These are phyloP conservation scores for Penelope pileata DNA, from an alignment of 2,113 vertebrate species.

Conservation along the genomic window DNA sequence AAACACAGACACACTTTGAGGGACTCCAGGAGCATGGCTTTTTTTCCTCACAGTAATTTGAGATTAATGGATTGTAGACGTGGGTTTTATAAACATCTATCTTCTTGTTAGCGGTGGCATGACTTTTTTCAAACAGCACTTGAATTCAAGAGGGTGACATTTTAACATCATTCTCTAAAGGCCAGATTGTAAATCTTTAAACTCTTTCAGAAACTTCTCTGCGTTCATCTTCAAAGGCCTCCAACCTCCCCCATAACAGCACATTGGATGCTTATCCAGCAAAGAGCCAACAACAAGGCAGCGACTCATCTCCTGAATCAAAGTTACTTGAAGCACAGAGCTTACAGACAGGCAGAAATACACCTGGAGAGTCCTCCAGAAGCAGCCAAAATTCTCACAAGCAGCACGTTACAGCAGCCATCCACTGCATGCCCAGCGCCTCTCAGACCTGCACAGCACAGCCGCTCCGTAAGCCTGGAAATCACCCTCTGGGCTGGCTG, in stretches of 20 bases:
- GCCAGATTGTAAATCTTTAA: not conserved
- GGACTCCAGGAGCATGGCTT: not conserved
- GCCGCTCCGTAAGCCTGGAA: not conserved
- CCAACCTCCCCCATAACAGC: not conserved
- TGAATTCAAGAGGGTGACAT: not conserved
- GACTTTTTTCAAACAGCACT: not conserved
- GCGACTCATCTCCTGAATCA: not conserved
- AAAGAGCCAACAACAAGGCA: not conserved
- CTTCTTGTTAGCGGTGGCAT: not conserved
- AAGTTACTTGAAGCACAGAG: not conserved
- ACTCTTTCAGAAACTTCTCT: not conserved
- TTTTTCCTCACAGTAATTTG: fast-evolving
- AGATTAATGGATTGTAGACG: not conserved
- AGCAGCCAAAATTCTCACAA: not conserved
- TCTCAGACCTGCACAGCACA: not conserved
- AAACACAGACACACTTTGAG: not conserved
- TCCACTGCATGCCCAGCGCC: not conserved
- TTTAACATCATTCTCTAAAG: not conserved
- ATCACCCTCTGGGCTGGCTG: not conserved
- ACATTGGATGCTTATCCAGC: not conserved
- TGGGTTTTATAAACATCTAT: not conserved
- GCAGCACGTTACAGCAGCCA: not conserved
- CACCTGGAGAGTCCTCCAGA: not conserved
- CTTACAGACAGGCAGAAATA: not conserved
- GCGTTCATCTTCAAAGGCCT: not conserved